These are phyloP conservation scores for Passer montanus DNA, from an alignment of 2,113 vertebrate species.

Conservation along the genomic window DNA sequence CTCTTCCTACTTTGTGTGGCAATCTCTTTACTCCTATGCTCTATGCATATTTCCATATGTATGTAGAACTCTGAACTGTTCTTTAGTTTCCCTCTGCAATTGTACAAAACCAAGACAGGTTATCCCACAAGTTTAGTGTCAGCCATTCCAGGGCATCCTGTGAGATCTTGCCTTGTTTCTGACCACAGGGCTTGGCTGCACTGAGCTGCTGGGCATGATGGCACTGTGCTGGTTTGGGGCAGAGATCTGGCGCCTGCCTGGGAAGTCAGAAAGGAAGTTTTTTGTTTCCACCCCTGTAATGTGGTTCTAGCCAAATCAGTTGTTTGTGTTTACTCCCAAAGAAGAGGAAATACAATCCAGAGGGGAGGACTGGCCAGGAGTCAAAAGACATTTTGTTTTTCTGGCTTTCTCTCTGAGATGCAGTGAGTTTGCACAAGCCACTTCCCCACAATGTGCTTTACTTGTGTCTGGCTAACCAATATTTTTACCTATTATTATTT, in stretches of 20 bases:
- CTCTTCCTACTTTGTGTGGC: neutral
- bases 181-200: fast-evolving
- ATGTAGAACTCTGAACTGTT: neutral
- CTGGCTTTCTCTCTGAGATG: slow-evolving; percentile 1
- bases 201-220: fast-evolving
- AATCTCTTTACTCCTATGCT: neutral
- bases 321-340: neutral
- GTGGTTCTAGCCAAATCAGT: neutral
- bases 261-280: neutral
- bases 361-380: neutral
- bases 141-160: neutral
- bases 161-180: neutral
- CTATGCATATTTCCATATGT: neutral
- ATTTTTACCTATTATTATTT: neutral
- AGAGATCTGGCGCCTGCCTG: neutral
- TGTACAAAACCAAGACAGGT: neutral
- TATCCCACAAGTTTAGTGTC: neutral
- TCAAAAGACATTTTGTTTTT: slow-evolving; percentile 38
- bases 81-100: neutral
- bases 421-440: neutral
- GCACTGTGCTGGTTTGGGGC: neutral
- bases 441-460: neutral
- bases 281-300: neutral
- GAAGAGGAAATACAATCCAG: neutral
- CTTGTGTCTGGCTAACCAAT: fast-evolving